Percentiles rank a stretch among this genome's conserved stretches.
phyloP scores from a whole-genome alignment of 2,888 invertebrate genomes.

The Lucinisca nassula region DNA sequence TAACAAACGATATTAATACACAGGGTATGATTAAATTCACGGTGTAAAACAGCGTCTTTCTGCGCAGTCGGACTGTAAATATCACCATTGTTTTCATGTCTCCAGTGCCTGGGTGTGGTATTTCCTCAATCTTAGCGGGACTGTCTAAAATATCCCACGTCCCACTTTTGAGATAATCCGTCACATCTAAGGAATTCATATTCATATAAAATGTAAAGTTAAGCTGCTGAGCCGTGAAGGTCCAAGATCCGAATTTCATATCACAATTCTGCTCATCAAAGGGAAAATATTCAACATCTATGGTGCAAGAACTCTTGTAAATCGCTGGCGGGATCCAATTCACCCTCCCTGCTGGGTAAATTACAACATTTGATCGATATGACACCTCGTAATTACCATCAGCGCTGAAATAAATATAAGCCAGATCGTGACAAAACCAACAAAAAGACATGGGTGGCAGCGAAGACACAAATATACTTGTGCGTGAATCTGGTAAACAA shows the following conservation, averaged over 20 bases:
- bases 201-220: slow-evolving; percentile 84
- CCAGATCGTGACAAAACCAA: too few species aligned
- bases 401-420: slow-evolving; percentile 95
- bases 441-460: too few species aligned
- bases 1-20: slow-evolving; percentile 99
- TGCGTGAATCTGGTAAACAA: too few species aligned
- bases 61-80: slow-evolving; percentile 97
- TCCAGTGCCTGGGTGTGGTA: slow-evolving; percentile 78
- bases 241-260: slow-evolving; percentile 97
- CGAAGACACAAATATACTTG: too few species aligned
- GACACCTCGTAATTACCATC: slow-evolving; percentile 99
- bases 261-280: slow-evolving; percentile 99
- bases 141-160: slow-evolving; percentile 88
- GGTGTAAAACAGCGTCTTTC: slow-evolving; percentile 99
- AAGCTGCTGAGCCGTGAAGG: slow-evolving; percentile 86
- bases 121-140: slow-evolving; percentile 81
- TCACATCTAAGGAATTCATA: slow-evolving; percentile 85
- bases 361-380: slow-evolving; percentile 99
- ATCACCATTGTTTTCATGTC: slow-evolving; percentile 91
- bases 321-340: slow-evolving; percentile 99
- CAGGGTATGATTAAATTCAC: slow-evolving; percentile 99
- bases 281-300: slow-evolving; percentile 98
- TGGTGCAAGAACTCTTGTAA: slow-evolving; percentile 99
- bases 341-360: slow-evolving; percentile 98
- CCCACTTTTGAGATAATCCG: slow-evolving; percentile 87